Evolutionary conservation across 2,888 invertebrate genomes (phyloP), one percentile per base, ranked within the genome.

Genomic region (Lepeophtheirus nordmannii): DNA sequence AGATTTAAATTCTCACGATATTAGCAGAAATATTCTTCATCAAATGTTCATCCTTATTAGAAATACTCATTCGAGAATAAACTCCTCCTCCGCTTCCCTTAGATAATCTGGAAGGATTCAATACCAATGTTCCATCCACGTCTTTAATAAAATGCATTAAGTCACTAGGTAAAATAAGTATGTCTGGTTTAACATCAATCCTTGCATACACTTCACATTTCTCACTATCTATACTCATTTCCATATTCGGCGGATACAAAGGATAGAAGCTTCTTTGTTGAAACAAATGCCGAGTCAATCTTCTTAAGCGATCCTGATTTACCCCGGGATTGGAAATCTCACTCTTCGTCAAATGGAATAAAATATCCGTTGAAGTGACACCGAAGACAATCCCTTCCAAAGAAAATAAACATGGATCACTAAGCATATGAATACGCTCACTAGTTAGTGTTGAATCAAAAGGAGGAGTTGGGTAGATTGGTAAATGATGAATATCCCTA

Each of bases 401-500:
- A 72, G 83, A 81, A 7, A 94, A 73, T 20, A 86, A 80, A 71
- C 85, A 83, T 0, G 93, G 94, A 78, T 93, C 92, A 0, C 89
- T 82, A 70, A 87, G 76, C 71, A 86, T 80, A 67, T 82, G 80
- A 38, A 62, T 39, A 10, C 40, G 62, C 1, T n/a, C 39, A n/a
- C 80, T 81, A 60, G 78, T 79, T 69, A 80, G 78, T 12, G 79
- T 78, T 10, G 81, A 72, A n/a, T 75, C 72, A 72, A 83, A 87
- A 1, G 89, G 83, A 12, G 87, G 86, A 0, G 90, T 90, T 7
- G 93, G 93, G 75, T 85, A 94, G 0, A 91, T 82, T 62, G 82
- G 80, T 69, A 85, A 81, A 71, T 87, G 85, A 75, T 87, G 85
- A 0, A 83, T 83, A 73, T 94, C 94, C 71, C 83, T 82, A 56